These are phyloP conservation scores for Deroplatys truncata DNA, from an alignment of 2,888 invertebrate genomes.

Conservation along the genomic window DNA sequence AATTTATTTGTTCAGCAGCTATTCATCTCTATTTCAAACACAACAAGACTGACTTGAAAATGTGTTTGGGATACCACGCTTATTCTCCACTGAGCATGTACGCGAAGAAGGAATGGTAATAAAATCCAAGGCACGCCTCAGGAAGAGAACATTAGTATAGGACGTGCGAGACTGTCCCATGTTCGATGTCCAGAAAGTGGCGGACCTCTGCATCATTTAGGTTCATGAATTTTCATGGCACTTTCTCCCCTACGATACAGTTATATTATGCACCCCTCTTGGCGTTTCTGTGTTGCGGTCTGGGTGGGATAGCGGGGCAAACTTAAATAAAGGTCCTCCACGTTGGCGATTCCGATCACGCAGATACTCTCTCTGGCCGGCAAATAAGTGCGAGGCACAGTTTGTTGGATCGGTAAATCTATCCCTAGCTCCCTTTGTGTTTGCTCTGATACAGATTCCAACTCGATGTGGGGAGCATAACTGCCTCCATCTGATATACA, in stretches of 20 bases:
- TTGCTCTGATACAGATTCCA: background rate
- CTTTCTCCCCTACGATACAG: background rate
- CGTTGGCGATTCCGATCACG: background rate
- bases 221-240: conserved; percentile 20
- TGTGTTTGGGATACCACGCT: too few relatives aligned
- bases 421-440: background rate
- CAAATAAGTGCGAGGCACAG: background rate
- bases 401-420: background rate
- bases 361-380: background rate
- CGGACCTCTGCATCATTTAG: conserved; percentile 13
- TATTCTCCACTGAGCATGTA: background rate
- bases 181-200: background rate
- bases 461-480: background rate
- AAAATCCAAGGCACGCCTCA: background rate
- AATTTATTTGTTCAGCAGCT: too few relatives aligned
- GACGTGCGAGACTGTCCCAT: background rate
- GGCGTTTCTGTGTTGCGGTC: background rate
- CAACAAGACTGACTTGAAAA: too few relatives aligned
- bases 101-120: background rate
- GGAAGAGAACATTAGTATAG: background rate
- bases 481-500: background rate
- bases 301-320: background rate
- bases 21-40: too few relatives aligned
- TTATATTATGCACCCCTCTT: background rate
- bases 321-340: background rate